phyloP scores from a whole-genome alignment of 1,140 invertebrate species.

The Rhyacophila brunnea region DNA sequence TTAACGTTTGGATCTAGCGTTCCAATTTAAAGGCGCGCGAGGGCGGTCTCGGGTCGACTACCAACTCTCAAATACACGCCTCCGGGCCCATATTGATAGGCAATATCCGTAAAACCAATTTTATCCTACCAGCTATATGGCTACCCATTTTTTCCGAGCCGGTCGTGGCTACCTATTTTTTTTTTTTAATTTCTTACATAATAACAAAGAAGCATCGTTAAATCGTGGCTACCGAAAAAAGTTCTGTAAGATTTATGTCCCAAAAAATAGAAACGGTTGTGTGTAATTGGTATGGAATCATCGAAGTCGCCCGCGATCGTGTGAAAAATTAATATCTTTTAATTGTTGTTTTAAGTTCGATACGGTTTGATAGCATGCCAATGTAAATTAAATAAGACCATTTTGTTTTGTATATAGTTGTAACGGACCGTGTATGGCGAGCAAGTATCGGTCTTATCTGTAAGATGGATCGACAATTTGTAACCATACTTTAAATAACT shows the following conservation, averaged over 20 bases:
- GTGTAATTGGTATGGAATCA: conserved; percentile 11
- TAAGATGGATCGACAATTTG: too few relatives aligned
- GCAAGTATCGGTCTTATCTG: too few relatives aligned
- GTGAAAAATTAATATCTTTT: conserved; percentile 35
- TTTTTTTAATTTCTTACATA: conserved; percentile 30
- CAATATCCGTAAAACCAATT: conserved; percentile 33
- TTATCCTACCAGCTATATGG: conserved; percentile 32
- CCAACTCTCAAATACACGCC: conserved; percentile 1
- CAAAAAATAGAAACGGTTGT: conserved; percentile 12
- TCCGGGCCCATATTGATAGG: conserved; percentile 20
- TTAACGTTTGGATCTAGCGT: conserved; percentile 27
- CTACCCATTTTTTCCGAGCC: conserved; percentile 31
- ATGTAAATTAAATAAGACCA: conserved; percentile 9
- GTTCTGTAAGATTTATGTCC: conserved; percentile 32
- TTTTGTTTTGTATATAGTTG: too few relatives aligned
- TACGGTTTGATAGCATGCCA: conserved; percentile 8
- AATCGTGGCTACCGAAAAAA: conserved; percentile 33
- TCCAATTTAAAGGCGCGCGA: conserved; percentile 10
- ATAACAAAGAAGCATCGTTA: conserved; percentile 33
- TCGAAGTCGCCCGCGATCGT: conserved; percentile 14
- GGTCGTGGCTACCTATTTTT: conserved; percentile 26
- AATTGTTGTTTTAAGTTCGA: conserved; percentile 25
- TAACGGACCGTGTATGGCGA: too few relatives aligned
- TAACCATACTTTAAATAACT: too few relatives aligned
- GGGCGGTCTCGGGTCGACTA: conserved; percentile 16